Conservation (phyloP, 2,888 invertebrate genomes). For the Lutraria lutraria region DNA sequence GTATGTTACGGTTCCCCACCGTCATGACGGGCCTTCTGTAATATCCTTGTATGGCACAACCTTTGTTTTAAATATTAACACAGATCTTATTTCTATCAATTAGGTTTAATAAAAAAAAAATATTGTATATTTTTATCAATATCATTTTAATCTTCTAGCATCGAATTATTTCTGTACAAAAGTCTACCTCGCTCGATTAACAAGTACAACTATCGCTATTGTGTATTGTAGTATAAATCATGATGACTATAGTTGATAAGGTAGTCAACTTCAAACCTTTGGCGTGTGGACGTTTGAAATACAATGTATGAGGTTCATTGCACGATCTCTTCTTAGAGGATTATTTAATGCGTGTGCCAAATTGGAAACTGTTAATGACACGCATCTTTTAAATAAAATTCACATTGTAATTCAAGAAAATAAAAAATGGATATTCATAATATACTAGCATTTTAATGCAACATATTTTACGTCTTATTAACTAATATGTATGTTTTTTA, state of each 20-base stretch:
- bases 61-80: constrained; percentile 18
- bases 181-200: not conserved
- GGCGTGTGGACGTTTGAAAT: not conserved
- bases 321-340: not conserved
- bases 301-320: not conserved
- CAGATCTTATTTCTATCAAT: not conserved
- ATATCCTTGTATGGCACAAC: constrained; percentile 6
- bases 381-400: too few relatives aligned
- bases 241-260: not conserved
- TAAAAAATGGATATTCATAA: too few relatives aligned
- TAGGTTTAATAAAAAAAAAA: constrained; percentile 6
- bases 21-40: not conserved
- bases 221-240: not conserved
- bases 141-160: not conserved
- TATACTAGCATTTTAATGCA: too few relatives aligned
- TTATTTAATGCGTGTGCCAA: not conserved
- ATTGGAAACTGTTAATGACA: too few relatives aligned
- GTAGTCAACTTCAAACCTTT: not conserved
- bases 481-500: too few relatives aligned
- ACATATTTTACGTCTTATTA: too few relatives aligned
- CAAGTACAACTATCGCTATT: not conserved
- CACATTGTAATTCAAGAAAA: too few relatives aligned
- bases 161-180: not conserved
- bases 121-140: not conserved
- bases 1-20: too few relatives aligned